phyloP scores from a whole-genome alignment of 2,113 vertebrate genomes.

The Neotoma lepida region DNA sequence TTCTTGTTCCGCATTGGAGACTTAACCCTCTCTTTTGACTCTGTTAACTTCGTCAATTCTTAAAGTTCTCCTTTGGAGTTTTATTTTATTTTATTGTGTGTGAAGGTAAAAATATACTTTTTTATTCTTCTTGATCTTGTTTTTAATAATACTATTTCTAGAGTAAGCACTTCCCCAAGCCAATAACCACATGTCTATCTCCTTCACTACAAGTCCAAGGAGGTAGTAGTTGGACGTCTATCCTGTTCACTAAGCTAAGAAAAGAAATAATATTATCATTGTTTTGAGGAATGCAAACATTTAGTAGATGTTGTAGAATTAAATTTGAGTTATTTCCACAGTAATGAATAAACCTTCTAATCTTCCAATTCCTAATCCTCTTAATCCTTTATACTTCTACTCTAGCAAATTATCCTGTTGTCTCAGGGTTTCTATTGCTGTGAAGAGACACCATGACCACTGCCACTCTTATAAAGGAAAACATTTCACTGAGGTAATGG shows the following conservation, averaged over 20 bases:
- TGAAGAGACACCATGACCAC: too few species aligned
- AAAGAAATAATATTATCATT: neutral
- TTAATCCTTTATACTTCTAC: rapidly evolving
- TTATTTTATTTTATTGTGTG: neutral
- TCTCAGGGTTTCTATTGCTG: neutral
- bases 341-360: neutral
- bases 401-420: neutral
- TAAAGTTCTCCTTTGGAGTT: neutral
- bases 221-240: neutral
- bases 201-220: neutral
- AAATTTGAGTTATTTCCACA: neutral
- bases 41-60: neutral
- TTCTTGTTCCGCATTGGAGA: neutral
- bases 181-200: neutral
- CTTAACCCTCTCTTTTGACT: neutral
- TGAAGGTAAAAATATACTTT: neutral
- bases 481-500: too few species aligned
- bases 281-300: neutral
- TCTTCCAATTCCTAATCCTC: neutral
- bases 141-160: neutral
- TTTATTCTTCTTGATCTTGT: neutral
- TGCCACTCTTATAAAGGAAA: too few species aligned
- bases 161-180: neutral
- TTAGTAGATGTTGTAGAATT: neutral
- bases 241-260: neutral